Base-by-base conservation (phyloP, 2,888 invertebrate species). In the Falcaria lacertinaria region DNA sequence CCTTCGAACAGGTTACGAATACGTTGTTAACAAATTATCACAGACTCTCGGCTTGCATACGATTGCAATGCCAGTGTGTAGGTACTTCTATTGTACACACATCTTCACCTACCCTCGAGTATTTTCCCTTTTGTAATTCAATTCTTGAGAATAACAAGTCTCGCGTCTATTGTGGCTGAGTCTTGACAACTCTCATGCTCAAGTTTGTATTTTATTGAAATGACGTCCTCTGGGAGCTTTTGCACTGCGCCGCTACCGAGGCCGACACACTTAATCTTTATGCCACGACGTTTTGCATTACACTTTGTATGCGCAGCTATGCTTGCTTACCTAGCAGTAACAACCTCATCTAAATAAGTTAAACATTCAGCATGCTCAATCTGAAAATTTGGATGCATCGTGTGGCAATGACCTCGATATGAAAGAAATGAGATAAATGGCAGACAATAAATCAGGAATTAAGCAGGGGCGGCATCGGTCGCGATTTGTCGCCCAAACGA, bases 361-460 rank as follows among this genome's bases (percentile, higher is more conserved):
- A 19, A 19, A 4, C 6, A 19, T 19, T n/a, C n/a, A n/a, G n/a
- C n/a, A n/a, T n/a, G n/a, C n/a, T n/a, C n/a, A n/a, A n/a, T n/a
- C n/a, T n/a, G n/a, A n/a, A n/a, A n/a, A n/a, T n/a, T n/a, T n/a
- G n/a, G n/a, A n/a, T n/a, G n/a, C n/a, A n/a, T 57, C 52, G 48
- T 47, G 8, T 47, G 44, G 49, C 47, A 42, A 57, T 47, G 54
- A 48, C 50, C 50, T 46, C 43, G 41, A 61, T 64, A 58, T 61
- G 56, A 58, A 64, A 71, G 70, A 69, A 77, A 74, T 69, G 63
- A 76, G 76, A 84, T 74, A 71, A 80, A 84, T 76, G 75, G 60
- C 48, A 34, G 58, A 60, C 66, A 63, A 80, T 84, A 84, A 84
- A 84, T 86, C 78, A 80, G 68, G 65, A 72, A 70, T 79, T 73